Base-by-base conservation (phyloP, 2,888 invertebrate species). In the Pristionchus japonicus region DNA sequence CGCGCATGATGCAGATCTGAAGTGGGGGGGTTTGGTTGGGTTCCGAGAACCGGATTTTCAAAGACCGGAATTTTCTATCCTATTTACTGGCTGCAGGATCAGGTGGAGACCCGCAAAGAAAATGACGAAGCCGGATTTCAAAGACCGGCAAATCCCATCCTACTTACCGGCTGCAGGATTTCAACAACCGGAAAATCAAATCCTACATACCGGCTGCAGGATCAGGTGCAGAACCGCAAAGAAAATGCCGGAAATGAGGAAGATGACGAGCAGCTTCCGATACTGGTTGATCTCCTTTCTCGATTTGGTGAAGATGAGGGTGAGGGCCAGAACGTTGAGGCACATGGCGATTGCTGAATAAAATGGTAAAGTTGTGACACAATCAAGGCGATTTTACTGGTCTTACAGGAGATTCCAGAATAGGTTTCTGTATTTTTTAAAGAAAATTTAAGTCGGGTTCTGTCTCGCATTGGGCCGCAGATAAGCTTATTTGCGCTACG, bases 251-350 rank as follows among this genome's bases (percentile, higher is more conserved):
- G 52, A 83, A 31, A 83, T 49, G 13, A 83, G 37, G 34, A 52
- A 83, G 20, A 83, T 83, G 20, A 52, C 37, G 7, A 49, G 37
- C 13, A 83, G 47, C 31, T 80, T 80, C 15, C 80, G n/a, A 47
- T 80, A 80, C 27, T 80, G 80, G 13, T 47, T 83, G 49, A 83
- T 83, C 49, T 83, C 82, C 43, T 83, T 52, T n/a, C 49, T 47
- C 43, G 77, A 43, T 27, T 77, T 83, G 34, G 52, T 83, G 52
- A 49, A 43, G 15, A 83, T 83, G 6, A 83, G 34, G 3, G 34
- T 27, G 2, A 83, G 52, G 3, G 82, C 52, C 7, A 83, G 31
- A 3, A 49, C 37, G 34, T 52, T 83, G 13, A 83, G 23, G 3
- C 49, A 34, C 82, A 52, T 83, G 6, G 82, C 49, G 1, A 52